phyloP scores from a whole-genome alignment of 2,888 invertebrate genomes.

The Oeneis ivallda region DNA sequence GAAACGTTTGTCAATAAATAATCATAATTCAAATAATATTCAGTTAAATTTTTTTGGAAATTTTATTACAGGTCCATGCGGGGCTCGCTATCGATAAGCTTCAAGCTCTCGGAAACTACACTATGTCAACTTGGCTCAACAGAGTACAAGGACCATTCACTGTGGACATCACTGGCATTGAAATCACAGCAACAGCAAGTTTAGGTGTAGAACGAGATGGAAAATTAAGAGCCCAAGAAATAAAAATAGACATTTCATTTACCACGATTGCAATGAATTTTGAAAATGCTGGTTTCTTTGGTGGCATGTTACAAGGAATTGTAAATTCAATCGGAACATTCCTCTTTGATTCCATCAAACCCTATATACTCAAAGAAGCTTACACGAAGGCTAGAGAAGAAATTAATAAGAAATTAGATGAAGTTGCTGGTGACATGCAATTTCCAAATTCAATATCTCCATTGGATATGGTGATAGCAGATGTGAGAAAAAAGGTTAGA shows the following conservation, averaged over 20 bases:
- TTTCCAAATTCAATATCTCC: conserved; percentile 94
- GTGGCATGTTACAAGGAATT: conserved; percentile 85
- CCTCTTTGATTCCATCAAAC: conserved; percentile 93
- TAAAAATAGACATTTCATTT: conserved; percentile 90
- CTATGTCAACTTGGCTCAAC: conserved; percentile 86
- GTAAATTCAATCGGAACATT: conserved; percentile 91
- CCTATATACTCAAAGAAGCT: conserved; percentile 89
- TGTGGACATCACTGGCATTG: conserved; percentile 87
- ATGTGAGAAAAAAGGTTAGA: conserved; percentile 86
- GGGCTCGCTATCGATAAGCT: conserved; percentile 86
- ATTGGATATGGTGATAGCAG: conserved; percentile 90
- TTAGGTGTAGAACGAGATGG: conserved; percentile 89
- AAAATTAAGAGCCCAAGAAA: conserved; percentile 88
- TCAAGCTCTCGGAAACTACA: conserved; percentile 88
- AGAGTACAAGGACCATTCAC: conserved; percentile 88
- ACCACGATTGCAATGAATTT: conserved; percentile 90
- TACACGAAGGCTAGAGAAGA: conserved; percentile 87
- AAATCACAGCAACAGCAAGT: conserved; percentile 85
- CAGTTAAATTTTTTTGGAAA: no score
- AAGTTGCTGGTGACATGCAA: conserved; percentile 85
- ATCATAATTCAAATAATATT: no score
- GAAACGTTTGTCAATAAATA: no score
- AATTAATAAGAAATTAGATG: conserved; percentile 87
- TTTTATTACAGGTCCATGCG: conserved; percentile 83
- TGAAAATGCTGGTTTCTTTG: conserved; percentile 90